A percentile compares a stretch with the other conserved stretches of the same genome.
Conservation (phyloP, 2,797 vertebrate genomes). For the Gadopsis marmoratus region DNA sequence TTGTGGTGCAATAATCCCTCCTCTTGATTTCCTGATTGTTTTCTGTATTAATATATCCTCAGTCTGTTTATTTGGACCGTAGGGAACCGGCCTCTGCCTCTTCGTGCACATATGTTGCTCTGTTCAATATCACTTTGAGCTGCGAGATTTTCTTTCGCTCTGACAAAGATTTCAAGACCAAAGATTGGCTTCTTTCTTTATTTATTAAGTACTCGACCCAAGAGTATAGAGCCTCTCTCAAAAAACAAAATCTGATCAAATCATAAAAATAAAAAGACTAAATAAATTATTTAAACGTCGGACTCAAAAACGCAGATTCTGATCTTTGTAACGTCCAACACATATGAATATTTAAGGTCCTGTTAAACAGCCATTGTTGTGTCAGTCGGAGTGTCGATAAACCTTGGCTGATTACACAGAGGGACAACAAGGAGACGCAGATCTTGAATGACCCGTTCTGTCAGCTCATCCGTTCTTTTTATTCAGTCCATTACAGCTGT, state of each 20-base stretch:
- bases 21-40: too few relatives aligned
- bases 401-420: conserved; percentile 14
- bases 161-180: neutral
- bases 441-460: neutral
- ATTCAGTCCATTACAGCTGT: conserved; percentile 26
- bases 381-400: neutral
- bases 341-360: too few relatives aligned
- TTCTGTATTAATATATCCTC: too few relatives aligned
- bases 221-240: neutral
- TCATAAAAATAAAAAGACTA: neutral
- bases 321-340: neutral
- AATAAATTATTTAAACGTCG: neutral
- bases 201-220: neutral
- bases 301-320: neutral
- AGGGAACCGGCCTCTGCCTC: neutral
- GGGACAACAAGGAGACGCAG: conserved; percentile 5
- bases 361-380: neutral
- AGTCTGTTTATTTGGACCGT: neutral
- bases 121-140: neutral
- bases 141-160: neutral
- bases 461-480: conserved; percentile 5
- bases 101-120: neutral
- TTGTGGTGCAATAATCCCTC: too few relatives aligned
- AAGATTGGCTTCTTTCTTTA: neutral
- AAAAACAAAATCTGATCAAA: neutral